Conservation (phyloP, 2,797 vertebrate genomes). For the Lycodopsis pacificus region DNA sequence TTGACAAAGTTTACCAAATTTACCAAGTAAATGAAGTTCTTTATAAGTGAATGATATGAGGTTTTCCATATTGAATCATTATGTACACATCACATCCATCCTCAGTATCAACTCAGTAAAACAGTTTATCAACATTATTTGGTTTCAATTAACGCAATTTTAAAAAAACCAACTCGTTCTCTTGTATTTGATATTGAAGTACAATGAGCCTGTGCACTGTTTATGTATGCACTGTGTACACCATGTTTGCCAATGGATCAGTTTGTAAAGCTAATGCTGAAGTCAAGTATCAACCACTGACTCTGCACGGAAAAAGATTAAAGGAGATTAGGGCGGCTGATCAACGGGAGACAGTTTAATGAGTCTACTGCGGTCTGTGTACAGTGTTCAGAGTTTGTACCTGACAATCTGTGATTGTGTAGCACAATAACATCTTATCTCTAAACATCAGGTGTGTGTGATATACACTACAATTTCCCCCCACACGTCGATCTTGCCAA, state of each 20-base stretch:
- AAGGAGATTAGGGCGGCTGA: slow-evolving; percentile 33
- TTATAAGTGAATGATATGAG: background rate
- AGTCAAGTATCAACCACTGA: slow-evolving; percentile 25
- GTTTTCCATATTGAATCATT: background rate
- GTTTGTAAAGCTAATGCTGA: slow-evolving; percentile 21
- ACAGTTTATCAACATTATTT: background rate
- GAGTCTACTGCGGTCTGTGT: slow-evolving; percentile 4
- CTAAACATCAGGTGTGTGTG: background rate
- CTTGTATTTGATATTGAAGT: background rate
- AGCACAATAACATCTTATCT: slow-evolving; percentile 6
- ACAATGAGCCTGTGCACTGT: background rate
- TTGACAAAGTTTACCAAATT: background rate
- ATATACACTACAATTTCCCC: background rate
- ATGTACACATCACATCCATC: background rate
- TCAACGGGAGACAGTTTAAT: slow-evolving; percentile 13
- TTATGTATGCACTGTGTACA: background rate
- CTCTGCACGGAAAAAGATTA: slow-evolving; percentile 34
- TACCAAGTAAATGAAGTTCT: background rate
- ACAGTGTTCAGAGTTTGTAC: background rate
- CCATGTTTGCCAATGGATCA: background rate
- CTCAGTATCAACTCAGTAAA: background rate
- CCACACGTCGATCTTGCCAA: background rate
- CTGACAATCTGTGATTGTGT: background rate
- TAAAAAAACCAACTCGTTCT: background rate
- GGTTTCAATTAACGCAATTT: background rate